Conservation (phyloP, 2,888 invertebrate species). For the Phortica magna region DNA sequence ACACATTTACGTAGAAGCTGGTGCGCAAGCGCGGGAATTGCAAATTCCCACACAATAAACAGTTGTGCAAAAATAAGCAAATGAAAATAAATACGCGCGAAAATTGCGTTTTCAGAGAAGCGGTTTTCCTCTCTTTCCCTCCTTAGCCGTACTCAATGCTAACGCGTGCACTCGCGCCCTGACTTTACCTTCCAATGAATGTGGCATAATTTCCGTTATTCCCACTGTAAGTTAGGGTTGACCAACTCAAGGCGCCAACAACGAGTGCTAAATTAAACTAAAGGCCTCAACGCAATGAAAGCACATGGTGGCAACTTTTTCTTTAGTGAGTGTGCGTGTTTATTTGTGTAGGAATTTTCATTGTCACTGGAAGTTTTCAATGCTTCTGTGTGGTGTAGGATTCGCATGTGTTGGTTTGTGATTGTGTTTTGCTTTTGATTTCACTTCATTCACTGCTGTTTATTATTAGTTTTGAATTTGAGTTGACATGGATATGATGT, state of each 20-base stretch:
- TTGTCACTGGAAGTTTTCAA: constrained; percentile 30
- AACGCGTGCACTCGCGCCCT: not conserved
- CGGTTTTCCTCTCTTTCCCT: no score
- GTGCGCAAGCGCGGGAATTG: constrained; percentile 53
- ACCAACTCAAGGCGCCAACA: not conserved
- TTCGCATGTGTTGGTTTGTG: not conserved
- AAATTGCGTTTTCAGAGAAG: not conserved
- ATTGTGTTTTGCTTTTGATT: constrained; percentile 4
- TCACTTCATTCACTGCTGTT: constrained; percentile 9
- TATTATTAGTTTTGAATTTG: constrained; percentile 1
- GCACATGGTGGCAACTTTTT: constrained; percentile 28
- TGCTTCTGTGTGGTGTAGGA: not conserved
- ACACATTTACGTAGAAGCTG: constrained; percentile 47
- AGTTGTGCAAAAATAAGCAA: not conserved
- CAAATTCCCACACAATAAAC: not conserved
- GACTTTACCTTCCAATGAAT: not conserved
- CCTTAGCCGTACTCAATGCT: not conserved
- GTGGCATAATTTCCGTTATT: constrained; percentile 11
- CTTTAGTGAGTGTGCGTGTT: constrained; percentile 9
- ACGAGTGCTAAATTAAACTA: not conserved
- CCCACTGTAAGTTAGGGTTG: constrained; percentile 2
- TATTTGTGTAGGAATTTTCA: constrained; percentile 29
- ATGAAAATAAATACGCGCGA: constrained; percentile 27
- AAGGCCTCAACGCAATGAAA: not conserved
- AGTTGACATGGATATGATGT: not conserved